Base-by-base conservation (phyloP, 2,888 invertebrate species). In the Phortica magna region DNA sequence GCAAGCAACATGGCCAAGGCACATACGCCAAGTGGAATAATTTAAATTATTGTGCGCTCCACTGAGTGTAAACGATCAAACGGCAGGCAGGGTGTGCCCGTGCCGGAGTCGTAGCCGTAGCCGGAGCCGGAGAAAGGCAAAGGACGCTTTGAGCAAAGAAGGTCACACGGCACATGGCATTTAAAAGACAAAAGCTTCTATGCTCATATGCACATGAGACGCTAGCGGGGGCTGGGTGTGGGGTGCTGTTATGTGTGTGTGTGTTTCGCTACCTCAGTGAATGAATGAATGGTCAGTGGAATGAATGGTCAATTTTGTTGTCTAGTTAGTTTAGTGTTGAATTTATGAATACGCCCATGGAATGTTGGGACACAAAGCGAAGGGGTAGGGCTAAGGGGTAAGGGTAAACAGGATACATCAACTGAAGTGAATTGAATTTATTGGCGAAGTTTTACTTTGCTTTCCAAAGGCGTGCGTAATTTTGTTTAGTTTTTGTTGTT, bases 311-410 rank as follows among this genome's bases (percentile, higher is more conserved):
- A 65, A 65, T 65, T 12, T 31, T 14, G 79, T 82, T 81, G 79
- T 84, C 82, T 86, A 87, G 88, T 91, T 86, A 87, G 88, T 91
- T 91, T 91, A 88, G 86, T 90, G 87, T 88, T 86, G 90, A 90
- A 91, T 91, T 92, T 92, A 91, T 91, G 90, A 90, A 89, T 89
- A 87, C 89, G 88, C 90, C 89, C 84, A 83, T 85, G 88, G 87
- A 83, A 61, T 64, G n/a, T 12, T 71, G 71, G 70, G 59, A 42
- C 17, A 48, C 14, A 2, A 65, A 65, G 65, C 87, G 83, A 83
- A 83, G 83, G 79, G 19, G 12, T 77, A 80, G 81, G 82, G 82
- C 81, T 77, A n/a, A n/a, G n/a, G n/a, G n/a, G n/a, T n/a, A n/a
- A n/a, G 31, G 31, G 31, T 4, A 61, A 17, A 22, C n/a, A 68